Evolutionary conservation across 2,113 vertebrate genomes (phyloP).

Genomic region (Pollimyrus isidori): DNA sequence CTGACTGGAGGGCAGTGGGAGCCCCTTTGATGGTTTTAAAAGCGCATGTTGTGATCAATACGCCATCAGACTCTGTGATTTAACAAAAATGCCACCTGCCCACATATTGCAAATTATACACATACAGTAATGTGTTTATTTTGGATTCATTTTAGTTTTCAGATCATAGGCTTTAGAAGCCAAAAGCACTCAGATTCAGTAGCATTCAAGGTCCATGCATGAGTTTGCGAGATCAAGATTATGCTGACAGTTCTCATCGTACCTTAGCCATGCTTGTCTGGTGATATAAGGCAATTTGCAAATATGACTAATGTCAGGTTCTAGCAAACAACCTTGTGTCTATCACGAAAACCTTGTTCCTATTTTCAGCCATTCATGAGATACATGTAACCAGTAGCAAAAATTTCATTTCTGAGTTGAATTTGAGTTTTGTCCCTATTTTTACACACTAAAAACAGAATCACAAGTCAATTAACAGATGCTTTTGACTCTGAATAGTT

Average conservation of each 20-base stretch:
- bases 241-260: not conserved
- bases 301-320: not conserved
- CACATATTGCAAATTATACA: not conserved
- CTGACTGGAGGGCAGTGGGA: not conserved
- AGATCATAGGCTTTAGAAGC: not conserved
- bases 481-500: not conserved
- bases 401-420: not conserved
- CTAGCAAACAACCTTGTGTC: not conserved
- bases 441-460: not conserved
- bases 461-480: not conserved
- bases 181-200: not conserved
- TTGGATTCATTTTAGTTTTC: not conserved
- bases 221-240: not conserved
- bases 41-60: constrained; percentile 11
- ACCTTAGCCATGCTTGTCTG: not conserved
- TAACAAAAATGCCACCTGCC: not conserved
- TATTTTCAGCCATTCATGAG: not conserved
- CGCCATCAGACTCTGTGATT: constrained; percentile 1
- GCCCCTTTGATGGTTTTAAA: constrained; percentile 20
- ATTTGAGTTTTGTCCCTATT: not conserved
- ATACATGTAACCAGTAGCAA: not conserved
- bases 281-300: not conserved
- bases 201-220: not conserved
- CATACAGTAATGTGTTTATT: not conserved
- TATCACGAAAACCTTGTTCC: not conserved